Conservation (phyloP, 2,113 vertebrate genomes). For the Fulmarus glacialis region DNA sequence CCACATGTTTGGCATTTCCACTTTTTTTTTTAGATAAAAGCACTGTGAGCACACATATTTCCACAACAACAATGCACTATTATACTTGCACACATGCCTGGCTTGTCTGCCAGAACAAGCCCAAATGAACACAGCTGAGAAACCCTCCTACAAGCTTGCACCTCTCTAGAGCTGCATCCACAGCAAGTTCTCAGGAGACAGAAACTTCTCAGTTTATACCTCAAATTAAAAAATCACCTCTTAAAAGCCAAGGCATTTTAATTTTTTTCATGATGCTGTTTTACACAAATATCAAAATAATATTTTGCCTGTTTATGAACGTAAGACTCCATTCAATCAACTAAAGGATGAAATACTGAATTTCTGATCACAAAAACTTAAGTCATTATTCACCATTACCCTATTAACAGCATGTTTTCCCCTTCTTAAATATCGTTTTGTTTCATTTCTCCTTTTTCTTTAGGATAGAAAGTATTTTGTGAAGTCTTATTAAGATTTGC, state of each 20-base stretch:
- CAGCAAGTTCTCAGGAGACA: neutral
- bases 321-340: neutral
- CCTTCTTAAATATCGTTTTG: neutral
- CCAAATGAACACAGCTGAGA: neutral
- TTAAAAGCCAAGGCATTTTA: neutral
- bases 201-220: neutral
- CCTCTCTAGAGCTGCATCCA: neutral
- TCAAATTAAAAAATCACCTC: neutral
- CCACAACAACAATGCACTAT: rapidly evolving
- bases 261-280: neutral
- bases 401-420: neutral
- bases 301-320: neutral
- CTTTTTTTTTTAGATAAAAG: neutral
- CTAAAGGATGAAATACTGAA: neutral
- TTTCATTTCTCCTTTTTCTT: neutral
- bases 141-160: neutral
- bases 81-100: neutral
- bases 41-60: neutral
- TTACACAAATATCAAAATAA: neutral
- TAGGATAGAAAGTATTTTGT: neutral
- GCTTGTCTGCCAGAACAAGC: neutral
- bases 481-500: neutral
- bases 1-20: neutral
- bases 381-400: neutral
- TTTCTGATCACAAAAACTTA: neutral